Evolutionary conservation across 2,113 vertebrate genomes (phyloP), one percentile per base, ranked within the genome.

Genomic region (Hippocampus guttulatus): DNA sequence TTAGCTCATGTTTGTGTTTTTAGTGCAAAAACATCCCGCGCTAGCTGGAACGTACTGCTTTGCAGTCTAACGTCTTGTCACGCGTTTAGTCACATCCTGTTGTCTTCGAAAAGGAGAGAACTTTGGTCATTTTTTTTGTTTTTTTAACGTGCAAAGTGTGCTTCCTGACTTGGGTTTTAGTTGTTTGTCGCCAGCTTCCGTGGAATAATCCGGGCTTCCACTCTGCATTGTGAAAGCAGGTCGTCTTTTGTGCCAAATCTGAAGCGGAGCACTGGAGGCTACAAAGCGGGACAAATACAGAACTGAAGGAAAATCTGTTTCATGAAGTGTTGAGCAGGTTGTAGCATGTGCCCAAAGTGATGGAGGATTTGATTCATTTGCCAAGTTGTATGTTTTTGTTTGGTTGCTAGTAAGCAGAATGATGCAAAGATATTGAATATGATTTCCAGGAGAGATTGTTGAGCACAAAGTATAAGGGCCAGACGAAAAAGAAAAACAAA

Each of bases 161-260:
- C 69, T 74, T 75, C 76, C 82, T 77, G 68, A 27, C 74, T 7
- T 62, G 52, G 33, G 65, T 4, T 67, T 54, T 76, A 66, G 64
- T 74, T 74, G 67, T 82, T 61, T 74, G 80, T 78, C 75, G 77
- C 74, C 74, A 77, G 64, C 73, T 51, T 51, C 49, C 15, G 18
- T 7, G 18, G 49, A 33, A 64, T 57, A n/a, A 61, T 30, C 43
- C 51, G 41, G 49, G 77, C 70, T 73, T 74, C 57, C 54, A 70
- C 47, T 18, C 49, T 18, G 15, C 49, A 51, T 51, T 51, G 18
- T 51, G 18, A n/a, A 5, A 70, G 74, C 43, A 20, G 68, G 16
- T 69, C 71, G 77, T 69, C 69, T n/a, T 65, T 55, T 55, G 52
- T n/a, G 21, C 8, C n/a, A 23, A 55, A 23, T 23, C 18, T 8